These are phyloP conservation scores for Stomatorhinus walkeri DNA, from an alignment of 2,797 vertebrate genomes.

Conservation along the genomic window DNA sequence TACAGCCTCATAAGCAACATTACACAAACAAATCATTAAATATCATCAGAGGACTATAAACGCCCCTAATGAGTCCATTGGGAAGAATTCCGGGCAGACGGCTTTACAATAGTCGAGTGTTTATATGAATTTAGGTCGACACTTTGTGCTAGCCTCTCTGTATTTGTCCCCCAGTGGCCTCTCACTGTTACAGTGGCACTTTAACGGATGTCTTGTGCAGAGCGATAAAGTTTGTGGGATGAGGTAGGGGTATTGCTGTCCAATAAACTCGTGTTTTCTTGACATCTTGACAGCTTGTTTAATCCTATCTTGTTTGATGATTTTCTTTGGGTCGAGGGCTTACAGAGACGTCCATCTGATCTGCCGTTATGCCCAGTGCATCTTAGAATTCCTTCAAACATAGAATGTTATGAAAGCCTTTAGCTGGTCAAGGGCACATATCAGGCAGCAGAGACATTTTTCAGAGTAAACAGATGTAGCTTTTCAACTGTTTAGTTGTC, in stretches of 20 bases:
- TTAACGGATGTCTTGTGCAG: conserved; percentile 1
- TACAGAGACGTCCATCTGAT: neutral
- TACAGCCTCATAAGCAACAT: conserved; percentile 46
- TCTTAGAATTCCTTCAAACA: neutral
- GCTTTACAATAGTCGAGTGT: conserved; percentile 56
- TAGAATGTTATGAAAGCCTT: neutral
- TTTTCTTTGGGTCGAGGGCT: neutral
- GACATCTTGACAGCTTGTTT: neutral
- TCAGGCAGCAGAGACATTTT: neutral
- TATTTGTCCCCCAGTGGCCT: neutral
- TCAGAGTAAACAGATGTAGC: neutral
- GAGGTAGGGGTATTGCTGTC: neutral
- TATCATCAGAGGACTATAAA: conserved; percentile 50
- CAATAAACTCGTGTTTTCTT: neutral
- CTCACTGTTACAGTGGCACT: neutral
- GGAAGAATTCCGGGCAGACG: conserved; percentile 44
- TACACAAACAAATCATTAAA: conserved; percentile 61
- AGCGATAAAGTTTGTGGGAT: neutral
- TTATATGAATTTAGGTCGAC: conserved; percentile 58
- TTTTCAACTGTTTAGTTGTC: neutral
- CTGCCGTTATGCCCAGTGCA: neutral
- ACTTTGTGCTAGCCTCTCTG: conserved; percentile 31
- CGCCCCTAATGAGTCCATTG: conserved; percentile 55
- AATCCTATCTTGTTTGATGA: neutral
- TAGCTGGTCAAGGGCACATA: neutral